Conservation (phyloP, 2,797 vertebrate genomes). For the Acipenser ruthenus region DNA sequence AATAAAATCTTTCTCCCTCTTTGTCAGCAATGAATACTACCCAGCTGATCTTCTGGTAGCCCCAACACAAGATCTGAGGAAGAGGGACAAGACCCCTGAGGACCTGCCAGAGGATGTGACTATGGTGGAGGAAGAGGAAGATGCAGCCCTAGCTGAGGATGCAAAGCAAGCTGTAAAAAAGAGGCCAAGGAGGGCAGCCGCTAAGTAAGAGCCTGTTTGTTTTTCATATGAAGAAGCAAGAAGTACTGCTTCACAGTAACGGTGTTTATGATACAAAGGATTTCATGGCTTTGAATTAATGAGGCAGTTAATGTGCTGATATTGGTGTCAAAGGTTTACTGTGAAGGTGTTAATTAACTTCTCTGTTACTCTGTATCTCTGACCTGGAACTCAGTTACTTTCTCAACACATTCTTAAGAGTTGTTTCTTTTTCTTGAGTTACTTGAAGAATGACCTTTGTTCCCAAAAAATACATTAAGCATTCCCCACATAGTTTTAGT, state of each 20-base stretch:
- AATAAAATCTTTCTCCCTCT: conserved; percentile 7
- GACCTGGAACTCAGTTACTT: neutral
- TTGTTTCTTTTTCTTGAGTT: too few species aligned
- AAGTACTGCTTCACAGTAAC: conserved; percentile 1
- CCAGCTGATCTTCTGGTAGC: conserved; percentile 78
- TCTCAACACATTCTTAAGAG: too few species aligned
- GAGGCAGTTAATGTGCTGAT: neutral
- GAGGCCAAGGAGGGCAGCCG: conserved; percentile 60
- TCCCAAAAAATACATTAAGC: too few species aligned
- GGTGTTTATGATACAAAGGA: conserved; percentile 21
- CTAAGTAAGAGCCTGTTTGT: conserved; percentile 54
- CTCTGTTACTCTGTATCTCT: conserved; percentile 17
- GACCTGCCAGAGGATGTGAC: conserved; percentile 38
- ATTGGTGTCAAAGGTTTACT: conserved; percentile 12
- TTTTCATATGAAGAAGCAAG: conserved; percentile 14
- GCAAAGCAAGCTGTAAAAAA: conserved; percentile 37
- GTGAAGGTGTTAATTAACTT: conserved; percentile 4
- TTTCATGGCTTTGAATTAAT: neutral
- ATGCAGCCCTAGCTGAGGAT: conserved; percentile 35
- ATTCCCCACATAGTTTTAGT: too few species aligned
- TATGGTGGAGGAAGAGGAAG: conserved; percentile 42
- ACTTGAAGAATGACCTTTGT: too few species aligned
- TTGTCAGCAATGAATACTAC: conserved; percentile 84
- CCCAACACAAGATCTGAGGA: conserved; percentile 80
- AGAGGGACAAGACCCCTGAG: conserved; percentile 28